phyloP scores from a whole-genome alignment of 1,140 invertebrate genomes.

The Drosophila serrata region DNA sequence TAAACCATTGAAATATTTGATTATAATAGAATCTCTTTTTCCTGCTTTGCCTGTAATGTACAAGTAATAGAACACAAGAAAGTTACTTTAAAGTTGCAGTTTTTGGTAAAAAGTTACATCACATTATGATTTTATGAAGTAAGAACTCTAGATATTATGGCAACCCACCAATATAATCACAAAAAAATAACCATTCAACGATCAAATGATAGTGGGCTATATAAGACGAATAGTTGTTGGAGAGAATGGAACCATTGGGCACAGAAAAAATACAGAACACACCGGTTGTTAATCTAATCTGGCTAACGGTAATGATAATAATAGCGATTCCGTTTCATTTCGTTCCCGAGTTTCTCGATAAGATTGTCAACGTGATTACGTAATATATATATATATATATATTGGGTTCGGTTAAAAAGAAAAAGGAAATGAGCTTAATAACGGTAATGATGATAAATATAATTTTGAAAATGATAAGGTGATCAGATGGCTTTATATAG shows the following conservation, averaged over 20 bases:
- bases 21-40: neutral
- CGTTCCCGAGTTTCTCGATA: slow-evolving; percentile 26
- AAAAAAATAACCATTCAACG: neutral
- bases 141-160: neutral
- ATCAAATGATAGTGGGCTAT: slow-evolving; percentile 13
- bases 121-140: neutral
- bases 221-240: slow-evolving; percentile 1
- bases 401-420: neutral
- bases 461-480: slow-evolving; percentile 38
- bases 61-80: neutral
- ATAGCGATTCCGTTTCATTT: slow-evolving; percentile 22
- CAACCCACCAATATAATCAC: neutral
- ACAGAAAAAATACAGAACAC: slow-evolving; percentile 4
- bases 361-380: slow-evolving; percentile 37
- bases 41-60: neutral
- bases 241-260: slow-evolving; percentile 9
- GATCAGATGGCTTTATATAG: slow-evolving; percentile 10
- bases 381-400: slow-evolving; percentile 13
- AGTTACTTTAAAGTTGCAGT: neutral
- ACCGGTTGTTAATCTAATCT: slow-evolving; percentile 41
- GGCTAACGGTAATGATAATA: slow-evolving; percentile 38
- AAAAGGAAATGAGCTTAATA: slow-evolving; percentile 42
- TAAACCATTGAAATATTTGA: neutral
- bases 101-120: neutral
- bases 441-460: slow-evolving; percentile 54